phyloP scores from a whole-genome alignment of 2,888 invertebrate genomes.

The Clostera curtula region DNA sequence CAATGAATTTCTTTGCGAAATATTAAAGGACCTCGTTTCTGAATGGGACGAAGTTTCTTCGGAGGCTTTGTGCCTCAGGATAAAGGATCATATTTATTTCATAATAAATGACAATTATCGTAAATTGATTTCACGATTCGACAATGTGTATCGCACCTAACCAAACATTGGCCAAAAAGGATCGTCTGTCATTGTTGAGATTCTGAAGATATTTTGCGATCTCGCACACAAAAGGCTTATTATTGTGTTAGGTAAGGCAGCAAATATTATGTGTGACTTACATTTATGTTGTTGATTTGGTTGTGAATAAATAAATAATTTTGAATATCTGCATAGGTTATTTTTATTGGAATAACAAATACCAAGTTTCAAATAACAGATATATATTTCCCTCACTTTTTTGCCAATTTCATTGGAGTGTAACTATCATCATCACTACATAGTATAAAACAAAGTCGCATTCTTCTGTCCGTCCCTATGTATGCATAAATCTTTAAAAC shows the following conservation, averaged over 20 bases:
- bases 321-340: slow-evolving; percentile 4
- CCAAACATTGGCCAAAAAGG: slow-evolving; percentile 80
- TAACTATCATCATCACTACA: too few relatives aligned
- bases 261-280: slow-evolving; percentile 53
- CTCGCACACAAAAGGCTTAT: slow-evolving; percentile 47
- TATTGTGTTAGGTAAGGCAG: slow-evolving; percentile 48
- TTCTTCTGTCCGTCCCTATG: too few relatives aligned
- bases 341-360: too few relatives aligned
- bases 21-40: slow-evolving; percentile 47
- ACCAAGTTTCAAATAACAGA: too few relatives aligned
- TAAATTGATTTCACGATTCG: slow-evolving; percentile 64
- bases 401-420: too few relatives aligned
- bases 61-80: slow-evolving; percentile 36
- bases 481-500: too few relatives aligned
- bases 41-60: slow-evolving; percentile 44
- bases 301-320: slow-evolving; percentile 28
- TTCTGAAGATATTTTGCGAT: slow-evolving; percentile 33
- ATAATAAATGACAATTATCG: slow-evolving; percentile 75
- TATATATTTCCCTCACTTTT: too few relatives aligned
- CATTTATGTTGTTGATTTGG: slow-evolving; percentile 28
- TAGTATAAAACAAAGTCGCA: too few relatives aligned
- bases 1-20: slow-evolving; percentile 54
- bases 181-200: slow-evolving; percentile 62
- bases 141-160: slow-evolving; percentile 76
- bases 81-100: slow-evolving; percentile 73